These are phyloP conservation scores for Acleris literana DNA, from an alignment of 2,888 invertebrate species.

Conservation along the genomic window DNA sequence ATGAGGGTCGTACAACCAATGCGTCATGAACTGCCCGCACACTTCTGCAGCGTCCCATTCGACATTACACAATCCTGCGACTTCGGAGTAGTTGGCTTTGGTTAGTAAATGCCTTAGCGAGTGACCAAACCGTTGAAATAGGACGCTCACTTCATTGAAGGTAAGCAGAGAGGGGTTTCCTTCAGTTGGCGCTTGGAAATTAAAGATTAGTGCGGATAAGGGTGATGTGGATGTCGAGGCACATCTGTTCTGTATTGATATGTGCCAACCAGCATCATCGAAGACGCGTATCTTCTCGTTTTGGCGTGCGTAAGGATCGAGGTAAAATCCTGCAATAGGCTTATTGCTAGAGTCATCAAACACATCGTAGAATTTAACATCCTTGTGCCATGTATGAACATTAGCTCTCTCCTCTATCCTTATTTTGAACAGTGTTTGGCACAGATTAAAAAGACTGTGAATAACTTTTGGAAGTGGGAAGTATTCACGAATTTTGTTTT, in stretches of 20 bases:
- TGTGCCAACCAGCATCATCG: conserved; percentile 89
- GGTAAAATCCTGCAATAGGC: conserved; percentile 92
- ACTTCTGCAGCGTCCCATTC: conserved; percentile 97
- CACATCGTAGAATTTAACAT: conserved; percentile 92
- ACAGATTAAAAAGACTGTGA: conserved; percentile 89
- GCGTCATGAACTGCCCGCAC: conserved; percentile 91
- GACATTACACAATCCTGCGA: conserved; percentile 92
- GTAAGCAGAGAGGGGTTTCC: conserved; percentile 88
- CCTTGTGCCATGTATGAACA: conserved; percentile 92
- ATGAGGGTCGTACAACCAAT: conserved; percentile 89
- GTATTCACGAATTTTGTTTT: conserved; percentile 89
- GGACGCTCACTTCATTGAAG: conserved; percentile 88
- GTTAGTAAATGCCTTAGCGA: conserved; percentile 94
- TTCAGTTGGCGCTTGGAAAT: conserved; percentile 87
- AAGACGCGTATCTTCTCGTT: conserved; percentile 85
- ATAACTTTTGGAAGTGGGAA: conserved; percentile 93
- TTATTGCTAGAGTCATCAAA: conserved; percentile 86
- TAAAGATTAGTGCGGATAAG: conserved; percentile 92
- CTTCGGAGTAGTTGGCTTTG: conserved; percentile 90
- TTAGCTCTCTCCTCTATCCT: conserved; percentile 86
- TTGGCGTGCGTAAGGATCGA: conserved; percentile 90
- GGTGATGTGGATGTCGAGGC: conserved; percentile 86
- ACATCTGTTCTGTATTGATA: conserved; percentile 90
- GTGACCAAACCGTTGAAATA: conserved; percentile 95
- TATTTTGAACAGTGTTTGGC: conserved; percentile 90